A percentile compares a stretch with the other conserved stretches of the same genome.
Conservation (phyloP, 30 jellyfish, hydroid and myxozoan genomes). For the Phacellophora camtschatica region DNA sequence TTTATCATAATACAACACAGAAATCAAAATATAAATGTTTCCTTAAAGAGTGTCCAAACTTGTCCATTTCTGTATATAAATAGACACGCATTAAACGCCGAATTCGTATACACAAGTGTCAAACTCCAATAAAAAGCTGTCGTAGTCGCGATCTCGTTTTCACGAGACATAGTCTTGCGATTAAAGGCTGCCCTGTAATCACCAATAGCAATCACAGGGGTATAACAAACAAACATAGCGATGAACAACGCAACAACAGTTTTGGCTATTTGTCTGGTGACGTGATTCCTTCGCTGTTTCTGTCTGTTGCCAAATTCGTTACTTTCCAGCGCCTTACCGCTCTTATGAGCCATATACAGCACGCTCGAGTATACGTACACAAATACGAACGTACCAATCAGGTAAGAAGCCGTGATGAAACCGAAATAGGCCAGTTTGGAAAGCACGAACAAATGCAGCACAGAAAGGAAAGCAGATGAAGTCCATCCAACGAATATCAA, state of each 20-base stretch:
- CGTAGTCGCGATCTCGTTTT: not conserved
- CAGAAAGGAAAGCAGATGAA: not conserved
- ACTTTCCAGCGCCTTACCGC: not conserved
- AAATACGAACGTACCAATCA: conserved; percentile 1
- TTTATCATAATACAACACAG: no score
- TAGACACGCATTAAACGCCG: conserved; percentile 33
- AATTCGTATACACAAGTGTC: conserved; percentile 37
- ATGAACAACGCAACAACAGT: conserved; percentile 28
- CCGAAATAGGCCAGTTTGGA: conserved; percentile 43
- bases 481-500: conserved; percentile 23
- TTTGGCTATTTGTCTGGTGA: not conserved
- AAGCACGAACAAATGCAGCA: conserved; percentile 6
- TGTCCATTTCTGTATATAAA: conserved; percentile 1
- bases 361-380: conserved; percentile 36
- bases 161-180: not conserved
- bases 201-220: conserved; percentile 28
- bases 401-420: conserved; percentile 20
- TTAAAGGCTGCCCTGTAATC: conserved; percentile 29
- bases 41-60: conserved; percentile 15
- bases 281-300: not conserved
- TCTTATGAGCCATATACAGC: conserved; percentile 1
- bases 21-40: conserved; percentile 2
- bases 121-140: conserved; percentile 41
- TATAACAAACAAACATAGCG: conserved; percentile 35
- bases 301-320: not conserved